phyloP scores from a whole-genome alignment of 1,140 invertebrate genomes.

The Sitobion miscanthi region DNA sequence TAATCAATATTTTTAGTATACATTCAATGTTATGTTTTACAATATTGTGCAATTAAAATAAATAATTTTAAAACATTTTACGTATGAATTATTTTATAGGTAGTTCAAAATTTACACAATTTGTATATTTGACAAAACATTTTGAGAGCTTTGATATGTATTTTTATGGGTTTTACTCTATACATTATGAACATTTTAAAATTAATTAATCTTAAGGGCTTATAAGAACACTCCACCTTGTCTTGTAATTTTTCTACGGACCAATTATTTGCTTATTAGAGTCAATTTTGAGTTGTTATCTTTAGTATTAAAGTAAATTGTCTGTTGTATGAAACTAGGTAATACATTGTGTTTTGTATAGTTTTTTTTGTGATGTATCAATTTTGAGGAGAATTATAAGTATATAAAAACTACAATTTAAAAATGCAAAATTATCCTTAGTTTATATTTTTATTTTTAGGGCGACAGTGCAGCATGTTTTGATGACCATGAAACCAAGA shows the following conservation, averaged over 20 bases:
- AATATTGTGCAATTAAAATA: neutral
- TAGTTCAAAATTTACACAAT: neutral
- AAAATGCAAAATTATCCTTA: neutral
- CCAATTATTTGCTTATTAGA: neutral
- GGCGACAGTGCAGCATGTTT: neutral
- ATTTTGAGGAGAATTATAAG: neutral
- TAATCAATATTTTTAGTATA: neutral
- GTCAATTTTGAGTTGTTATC: neutral
- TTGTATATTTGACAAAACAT: neutral
- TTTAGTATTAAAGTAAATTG: neutral
- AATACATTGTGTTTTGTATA: too few relatives aligned
- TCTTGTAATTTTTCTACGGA: too few relatives aligned
- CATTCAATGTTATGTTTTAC: neutral
- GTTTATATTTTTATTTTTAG: neutral
- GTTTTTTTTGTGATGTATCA: neutral
- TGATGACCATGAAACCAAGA: conserved; percentile 36
- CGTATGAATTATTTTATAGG: neutral
- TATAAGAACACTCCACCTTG: neutral
- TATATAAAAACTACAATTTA: neutral
- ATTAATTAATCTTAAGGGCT: neutral
- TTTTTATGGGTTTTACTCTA: neutral
- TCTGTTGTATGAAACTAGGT: neutral
- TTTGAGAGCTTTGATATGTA: neutral
- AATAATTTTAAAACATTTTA: neutral
- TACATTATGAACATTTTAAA: neutral